A percentile compares a stretch with the other conserved stretches of the same genome.
Conservation (phyloP, 2,113 vertebrate genomes). For the Notarius lentiginosus region DNA sequence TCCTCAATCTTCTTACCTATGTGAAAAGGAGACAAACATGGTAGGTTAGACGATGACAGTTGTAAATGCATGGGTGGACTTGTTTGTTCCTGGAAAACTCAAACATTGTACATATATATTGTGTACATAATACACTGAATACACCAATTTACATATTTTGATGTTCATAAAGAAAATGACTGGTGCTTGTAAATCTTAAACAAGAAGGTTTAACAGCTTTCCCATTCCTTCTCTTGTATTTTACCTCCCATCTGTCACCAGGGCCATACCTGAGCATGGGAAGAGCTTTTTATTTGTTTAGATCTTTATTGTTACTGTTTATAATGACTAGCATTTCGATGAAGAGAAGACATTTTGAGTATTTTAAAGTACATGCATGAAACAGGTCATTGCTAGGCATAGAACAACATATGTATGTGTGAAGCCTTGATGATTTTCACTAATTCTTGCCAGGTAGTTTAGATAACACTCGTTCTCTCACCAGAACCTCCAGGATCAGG, state of each 20-base stretch:
- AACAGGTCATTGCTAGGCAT: background rate
- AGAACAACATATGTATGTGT: background rate
- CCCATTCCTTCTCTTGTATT: background rate
- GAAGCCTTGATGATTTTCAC: background rate
- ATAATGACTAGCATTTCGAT: background rate
- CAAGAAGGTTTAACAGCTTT: background rate
- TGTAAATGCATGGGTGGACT: background rate
- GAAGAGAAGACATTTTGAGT: background rate
- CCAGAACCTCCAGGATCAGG: constrained; percentile 85
- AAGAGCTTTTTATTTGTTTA: background rate
- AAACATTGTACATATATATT: background rate
- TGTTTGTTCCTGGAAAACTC: background rate
- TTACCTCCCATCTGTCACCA: background rate
- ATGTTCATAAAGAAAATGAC: background rate
- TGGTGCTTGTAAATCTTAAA: background rate
- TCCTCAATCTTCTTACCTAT: constrained; percentile 93
- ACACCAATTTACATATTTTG: background rate
- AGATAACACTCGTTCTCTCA: constrained; percentile 49
- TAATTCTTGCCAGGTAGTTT: background rate
- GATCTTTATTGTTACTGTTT: no score
- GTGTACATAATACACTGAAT: background rate
- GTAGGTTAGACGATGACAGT: background rate
- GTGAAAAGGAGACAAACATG: background rate
- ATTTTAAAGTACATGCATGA: background rate
- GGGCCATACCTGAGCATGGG: background rate